phyloP scores from a whole-genome alignment of 2,888 invertebrate species.

The Lasiommata megera region DNA sequence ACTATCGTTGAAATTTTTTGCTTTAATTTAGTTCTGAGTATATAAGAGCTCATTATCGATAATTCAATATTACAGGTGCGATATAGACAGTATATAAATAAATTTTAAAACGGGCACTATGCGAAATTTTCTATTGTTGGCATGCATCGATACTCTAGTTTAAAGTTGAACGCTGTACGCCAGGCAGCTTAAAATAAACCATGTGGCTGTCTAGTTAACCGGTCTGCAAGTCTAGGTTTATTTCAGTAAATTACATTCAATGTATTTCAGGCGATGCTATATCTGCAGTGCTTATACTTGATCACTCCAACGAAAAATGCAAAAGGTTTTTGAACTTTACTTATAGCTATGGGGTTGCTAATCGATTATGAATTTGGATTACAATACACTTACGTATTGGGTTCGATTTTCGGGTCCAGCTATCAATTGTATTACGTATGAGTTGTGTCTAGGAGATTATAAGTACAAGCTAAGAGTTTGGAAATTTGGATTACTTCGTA shows the following conservation, averaged over 20 bases:
- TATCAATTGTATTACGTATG: no score
- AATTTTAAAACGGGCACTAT: constrained; percentile 11
- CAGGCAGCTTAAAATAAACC: constrained; percentile 34
- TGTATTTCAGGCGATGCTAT: constrained; percentile 1
- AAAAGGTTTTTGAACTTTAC: background rate
- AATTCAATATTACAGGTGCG: no score
- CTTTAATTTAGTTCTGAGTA: no score
- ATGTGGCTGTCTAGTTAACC: constrained; percentile 26
- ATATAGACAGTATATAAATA: background rate
- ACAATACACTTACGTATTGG: no score
- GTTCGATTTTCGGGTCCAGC: no score
- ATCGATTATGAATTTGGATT: no score
- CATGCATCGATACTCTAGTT: constrained; percentile 33
- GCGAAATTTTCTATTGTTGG: constrained; percentile 31
- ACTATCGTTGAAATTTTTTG: no score
- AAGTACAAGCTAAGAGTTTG: no score
- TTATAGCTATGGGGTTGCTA: background rate
- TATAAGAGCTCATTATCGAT: no score
- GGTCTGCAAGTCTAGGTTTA: constrained; percentile 13
- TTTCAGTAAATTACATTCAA: constrained; percentile 5
- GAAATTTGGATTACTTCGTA: no score
- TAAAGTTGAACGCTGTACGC: constrained; percentile 29
- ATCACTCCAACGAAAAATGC: background rate
- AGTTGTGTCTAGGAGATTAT: no score
- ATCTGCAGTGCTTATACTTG: background rate